Conservation (phyloP, 2,113 vertebrate species). For the Columbina picui region DNA sequence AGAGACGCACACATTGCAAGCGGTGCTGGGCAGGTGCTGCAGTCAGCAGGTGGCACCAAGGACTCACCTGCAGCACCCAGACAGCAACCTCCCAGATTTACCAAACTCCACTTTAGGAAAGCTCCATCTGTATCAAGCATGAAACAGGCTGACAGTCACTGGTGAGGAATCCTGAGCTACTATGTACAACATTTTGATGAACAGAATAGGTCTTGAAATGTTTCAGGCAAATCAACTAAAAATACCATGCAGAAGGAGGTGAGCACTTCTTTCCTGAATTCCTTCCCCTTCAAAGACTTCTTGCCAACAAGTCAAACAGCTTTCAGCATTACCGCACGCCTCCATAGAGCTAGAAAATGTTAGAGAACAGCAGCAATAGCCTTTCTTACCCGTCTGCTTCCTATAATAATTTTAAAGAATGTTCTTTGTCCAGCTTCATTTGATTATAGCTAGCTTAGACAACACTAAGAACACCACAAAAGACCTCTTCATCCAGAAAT, state of each 20-base stretch:
- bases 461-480: background rate
- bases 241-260: background rate
- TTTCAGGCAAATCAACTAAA: background rate
- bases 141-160: background rate
- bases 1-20: accelerated
- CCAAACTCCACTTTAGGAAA: background rate
- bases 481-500: background rate
- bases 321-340: background rate
- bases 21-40: background rate
- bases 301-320: background rate
- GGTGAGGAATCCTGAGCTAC: background rate
- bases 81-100: background rate
- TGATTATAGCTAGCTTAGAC: background rate
- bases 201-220: background rate
- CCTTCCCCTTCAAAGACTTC: background rate
- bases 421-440: background rate
- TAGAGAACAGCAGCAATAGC: background rate
- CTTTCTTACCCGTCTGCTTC: background rate
- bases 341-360: background rate
- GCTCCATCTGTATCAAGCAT: background rate
- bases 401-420: background rate
- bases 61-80: background rate
- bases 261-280: background rate
- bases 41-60: constrained; percentile 48
- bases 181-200: background rate